Conservation (phyloP, 1,140 invertebrate species). For the Littorina saxatilis region DNA sequence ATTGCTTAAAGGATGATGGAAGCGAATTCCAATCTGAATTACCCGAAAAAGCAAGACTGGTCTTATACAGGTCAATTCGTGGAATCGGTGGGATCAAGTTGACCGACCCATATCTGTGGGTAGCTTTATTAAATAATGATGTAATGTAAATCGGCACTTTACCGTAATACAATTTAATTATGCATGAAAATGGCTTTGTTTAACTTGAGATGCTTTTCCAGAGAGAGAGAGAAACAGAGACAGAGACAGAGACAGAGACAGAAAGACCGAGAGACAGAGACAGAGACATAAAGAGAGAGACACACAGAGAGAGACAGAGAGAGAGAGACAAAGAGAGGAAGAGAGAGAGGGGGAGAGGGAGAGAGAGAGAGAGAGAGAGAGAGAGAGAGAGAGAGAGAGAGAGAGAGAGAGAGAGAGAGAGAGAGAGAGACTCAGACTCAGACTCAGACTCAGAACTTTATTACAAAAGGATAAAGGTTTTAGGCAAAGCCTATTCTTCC, state of each 20-base stretch:
- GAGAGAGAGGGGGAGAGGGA: not conserved
- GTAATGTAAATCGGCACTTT: no score
- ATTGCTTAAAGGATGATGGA: no score
- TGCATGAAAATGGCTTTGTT: no score
- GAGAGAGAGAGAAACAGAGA: slow-evolving; percentile 7
- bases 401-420: not conserved
- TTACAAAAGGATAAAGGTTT: no score
- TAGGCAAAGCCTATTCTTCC: no score
- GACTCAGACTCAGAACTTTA: not conserved
- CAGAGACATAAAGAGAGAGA: not conserved
- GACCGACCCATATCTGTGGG: no score
- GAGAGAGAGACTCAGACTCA: not conserved
- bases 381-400: not conserved
- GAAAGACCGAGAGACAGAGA: not conserved
- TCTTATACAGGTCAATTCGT: no score
- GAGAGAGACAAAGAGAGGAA: not conserved
- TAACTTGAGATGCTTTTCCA: not conserved
- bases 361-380: not conserved
- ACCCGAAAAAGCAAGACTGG: no score
- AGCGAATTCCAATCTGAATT: no score
- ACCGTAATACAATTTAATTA: no score
- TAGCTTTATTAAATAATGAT: no score
- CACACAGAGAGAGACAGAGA: not conserved
- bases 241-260: not conserved
- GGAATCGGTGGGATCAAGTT: no score